A percentile compares a stretch with the other conserved stretches of the same genome.
Evolutionary conservation across 2,113 vertebrate species (phyloP).

Genomic region (Labeo rohita): DNA sequence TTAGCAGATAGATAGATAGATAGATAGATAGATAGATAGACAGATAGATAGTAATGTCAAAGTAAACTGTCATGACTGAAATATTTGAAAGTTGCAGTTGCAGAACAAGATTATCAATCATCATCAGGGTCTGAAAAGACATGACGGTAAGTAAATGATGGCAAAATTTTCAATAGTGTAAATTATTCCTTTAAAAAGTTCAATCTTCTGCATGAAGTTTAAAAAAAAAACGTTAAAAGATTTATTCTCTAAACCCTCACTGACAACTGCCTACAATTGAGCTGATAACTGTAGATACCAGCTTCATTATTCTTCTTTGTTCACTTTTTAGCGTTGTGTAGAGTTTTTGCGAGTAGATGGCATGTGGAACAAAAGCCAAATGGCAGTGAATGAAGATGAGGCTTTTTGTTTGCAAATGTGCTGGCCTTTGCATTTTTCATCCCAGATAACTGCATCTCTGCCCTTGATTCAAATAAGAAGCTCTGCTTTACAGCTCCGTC

Average conservation of each 20-base stretch:
- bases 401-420: constrained; percentile 46
- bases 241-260: constrained; percentile 17
- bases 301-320: constrained; percentile 62
- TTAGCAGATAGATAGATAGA: too few species aligned
- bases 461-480: constrained; percentile 26
- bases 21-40: too few species aligned
- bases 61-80: background rate
- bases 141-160: background rate
- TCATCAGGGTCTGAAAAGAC: background rate
- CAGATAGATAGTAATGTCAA: too few species aligned
- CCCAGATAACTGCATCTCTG: constrained; percentile 23
- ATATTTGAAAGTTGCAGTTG: background rate
- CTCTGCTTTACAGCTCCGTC: background rate
- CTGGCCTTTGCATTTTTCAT: constrained; percentile 49
- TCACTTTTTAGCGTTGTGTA: constrained; percentile 15
- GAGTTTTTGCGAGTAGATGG: constrained; percentile 61
- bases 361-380: constrained; percentile 62
- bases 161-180: background rate
- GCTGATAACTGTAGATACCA: constrained; percentile 62
- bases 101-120: background rate
- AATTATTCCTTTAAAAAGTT: background rate
- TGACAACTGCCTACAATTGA: constrained; percentile 25
- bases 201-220: background rate
- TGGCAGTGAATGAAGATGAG: constrained; percentile 38
- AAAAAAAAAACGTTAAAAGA: background rate